These are phyloP conservation scores for Nomada lathburiana DNA, from an alignment of 2,888 invertebrate genomes.

Conservation along the genomic window DNA sequence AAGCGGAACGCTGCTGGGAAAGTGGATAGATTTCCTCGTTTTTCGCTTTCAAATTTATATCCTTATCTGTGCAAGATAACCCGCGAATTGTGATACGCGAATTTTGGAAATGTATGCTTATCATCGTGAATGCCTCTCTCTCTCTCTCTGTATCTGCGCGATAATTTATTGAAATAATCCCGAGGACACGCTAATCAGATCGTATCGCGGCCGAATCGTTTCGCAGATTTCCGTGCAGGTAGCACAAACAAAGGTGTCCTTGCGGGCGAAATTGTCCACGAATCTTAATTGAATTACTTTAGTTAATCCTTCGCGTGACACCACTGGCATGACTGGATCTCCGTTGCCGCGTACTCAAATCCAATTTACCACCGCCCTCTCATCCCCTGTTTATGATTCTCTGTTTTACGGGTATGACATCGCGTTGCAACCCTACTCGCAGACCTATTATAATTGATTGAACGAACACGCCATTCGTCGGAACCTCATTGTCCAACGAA, in stretches of 20 bases:
- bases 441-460: too few species aligned
- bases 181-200: too few species aligned
- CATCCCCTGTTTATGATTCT: conserved; percentile 22
- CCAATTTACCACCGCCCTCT: conserved; percentile 51
- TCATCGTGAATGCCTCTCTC: too few species aligned
- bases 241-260: conserved; percentile 35
- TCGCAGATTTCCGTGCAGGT: background rate
- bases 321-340: conserved; percentile 46
- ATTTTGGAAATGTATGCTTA: too few species aligned
- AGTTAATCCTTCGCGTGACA: conserved; percentile 62
- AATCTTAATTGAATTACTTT: conserved; percentile 65
- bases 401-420: conserved; percentile 37
- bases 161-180: too few species aligned
- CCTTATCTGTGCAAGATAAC: background rate
- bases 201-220: background rate
- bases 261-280: conserved; percentile 50
- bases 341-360: conserved; percentile 44
- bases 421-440: background rate
- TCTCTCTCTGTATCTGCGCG: too few species aligned
- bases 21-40: background rate
- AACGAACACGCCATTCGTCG: background rate
- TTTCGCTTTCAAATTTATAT: background rate
- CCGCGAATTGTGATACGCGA: background rate
- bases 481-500: too few species aligned
- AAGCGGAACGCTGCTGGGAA: background rate